Conservation (phyloP, 2,113 vertebrate genomes). For the Electrona antarctica region DNA sequence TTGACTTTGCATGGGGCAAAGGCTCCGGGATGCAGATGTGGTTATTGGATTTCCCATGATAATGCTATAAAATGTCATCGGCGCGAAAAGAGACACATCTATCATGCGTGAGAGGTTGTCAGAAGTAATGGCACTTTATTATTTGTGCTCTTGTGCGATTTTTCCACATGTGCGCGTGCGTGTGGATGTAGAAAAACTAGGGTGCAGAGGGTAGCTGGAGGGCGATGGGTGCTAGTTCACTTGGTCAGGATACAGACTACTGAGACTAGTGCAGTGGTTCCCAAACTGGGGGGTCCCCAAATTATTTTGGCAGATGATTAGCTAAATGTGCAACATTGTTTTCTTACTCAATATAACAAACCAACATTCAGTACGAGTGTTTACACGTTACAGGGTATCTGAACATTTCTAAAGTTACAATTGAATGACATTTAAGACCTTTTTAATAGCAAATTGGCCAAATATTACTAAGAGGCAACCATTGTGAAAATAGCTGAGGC, state of each 20-base stretch:
- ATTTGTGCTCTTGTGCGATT: constrained; percentile 52
- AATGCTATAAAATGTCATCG: constrained; percentile 77
- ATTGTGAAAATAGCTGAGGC: too few species aligned
- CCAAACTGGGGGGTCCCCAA: too few species aligned
- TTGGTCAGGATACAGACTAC: not conserved
- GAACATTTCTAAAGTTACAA: too few species aligned
- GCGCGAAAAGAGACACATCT: constrained; percentile 68
- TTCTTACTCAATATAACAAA: too few species aligned
- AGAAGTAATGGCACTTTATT: constrained; percentile 73
- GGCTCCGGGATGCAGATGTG: constrained; percentile 65
- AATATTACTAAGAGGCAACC: too few species aligned
- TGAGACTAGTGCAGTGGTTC: too few species aligned
- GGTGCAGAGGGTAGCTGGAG: constrained; percentile 20
- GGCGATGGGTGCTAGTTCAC: not conserved
- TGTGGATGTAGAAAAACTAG: constrained; percentile 24
- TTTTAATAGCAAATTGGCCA: too few species aligned
- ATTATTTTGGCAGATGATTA: too few species aligned
- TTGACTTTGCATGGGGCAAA: constrained; percentile 70
- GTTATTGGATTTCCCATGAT: constrained; percentile 80
- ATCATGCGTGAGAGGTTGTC: constrained; percentile 67
- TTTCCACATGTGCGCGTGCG: constrained; percentile 13
- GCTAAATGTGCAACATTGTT: too few species aligned
- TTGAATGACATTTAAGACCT: too few species aligned
- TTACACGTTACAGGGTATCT: too few species aligned
- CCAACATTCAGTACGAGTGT: too few species aligned